Conservation (phyloP, 2,797 vertebrate species). For the Anas bernieri region DNA sequence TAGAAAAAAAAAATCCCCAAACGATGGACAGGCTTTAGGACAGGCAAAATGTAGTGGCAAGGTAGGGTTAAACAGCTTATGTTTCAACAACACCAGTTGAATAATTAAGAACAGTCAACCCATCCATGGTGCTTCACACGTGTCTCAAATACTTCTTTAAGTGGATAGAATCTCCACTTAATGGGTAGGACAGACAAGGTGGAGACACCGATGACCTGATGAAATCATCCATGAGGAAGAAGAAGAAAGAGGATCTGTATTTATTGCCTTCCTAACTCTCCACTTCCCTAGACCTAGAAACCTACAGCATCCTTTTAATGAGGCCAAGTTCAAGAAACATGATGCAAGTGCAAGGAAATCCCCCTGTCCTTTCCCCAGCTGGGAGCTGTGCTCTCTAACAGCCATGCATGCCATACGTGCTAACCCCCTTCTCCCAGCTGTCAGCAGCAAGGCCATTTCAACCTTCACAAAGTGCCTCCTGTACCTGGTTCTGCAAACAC, state of each 20-base stretch:
- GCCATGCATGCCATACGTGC: accelerated
- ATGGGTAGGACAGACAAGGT: accelerated
- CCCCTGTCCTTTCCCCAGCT: background rate
- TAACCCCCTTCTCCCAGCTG: background rate
- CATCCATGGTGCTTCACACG: accelerated
- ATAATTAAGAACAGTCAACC: background rate
- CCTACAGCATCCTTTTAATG: background rate
- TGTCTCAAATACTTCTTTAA: background rate
- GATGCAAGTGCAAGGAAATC: background rate
- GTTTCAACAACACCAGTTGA: background rate
- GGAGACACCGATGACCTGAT: background rate
- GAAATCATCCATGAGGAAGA: background rate
- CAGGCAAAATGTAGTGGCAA: background rate
- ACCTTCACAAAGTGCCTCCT: background rate
- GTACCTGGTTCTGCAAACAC: background rate
- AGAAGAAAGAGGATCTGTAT: background rate
- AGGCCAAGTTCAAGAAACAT: background rate
- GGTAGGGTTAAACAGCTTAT: background rate
- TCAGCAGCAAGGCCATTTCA: background rate
- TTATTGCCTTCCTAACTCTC: background rate
- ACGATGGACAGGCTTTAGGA: background rate
- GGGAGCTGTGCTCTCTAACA: background rate
- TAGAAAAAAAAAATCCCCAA: constrained; percentile 49
- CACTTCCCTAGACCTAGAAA: background rate
- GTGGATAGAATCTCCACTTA: background rate